Conservation (phyloP, 2,888 invertebrate genomes). For the Auanema freiburgensis region DNA sequence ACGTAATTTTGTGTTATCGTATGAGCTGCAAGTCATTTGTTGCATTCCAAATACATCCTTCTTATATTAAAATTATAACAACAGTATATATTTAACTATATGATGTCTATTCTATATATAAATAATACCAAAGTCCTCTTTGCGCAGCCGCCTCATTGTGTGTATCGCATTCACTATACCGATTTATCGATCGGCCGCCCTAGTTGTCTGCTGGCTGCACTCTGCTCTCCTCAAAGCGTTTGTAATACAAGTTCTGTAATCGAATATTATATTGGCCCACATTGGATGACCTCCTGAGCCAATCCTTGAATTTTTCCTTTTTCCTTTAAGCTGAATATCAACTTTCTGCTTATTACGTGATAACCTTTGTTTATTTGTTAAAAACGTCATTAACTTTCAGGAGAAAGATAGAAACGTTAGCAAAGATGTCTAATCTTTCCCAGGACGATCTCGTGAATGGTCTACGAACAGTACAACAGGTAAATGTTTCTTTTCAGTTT, state of each 20-base stretch:
- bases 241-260: not conserved
- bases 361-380: not conserved
- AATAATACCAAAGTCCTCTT: not conserved
- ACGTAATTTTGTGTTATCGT: no score
- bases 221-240: slow-evolving; percentile 2
- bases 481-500: slow-evolving; percentile 7
- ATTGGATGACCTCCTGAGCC: not conserved
- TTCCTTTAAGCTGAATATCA: not conserved
- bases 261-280: no score
- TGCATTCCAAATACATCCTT: no score
- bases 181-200: slow-evolving; percentile 4
- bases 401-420: slow-evolving; percentile 39
- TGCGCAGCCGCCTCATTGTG: not conserved
- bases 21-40: no score
- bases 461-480: slow-evolving; percentile 30
- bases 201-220: slow-evolving; percentile 1
- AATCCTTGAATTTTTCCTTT: not conserved
- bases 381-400: slow-evolving; percentile 16
- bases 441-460: slow-evolving; percentile 34
- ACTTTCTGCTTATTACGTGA: slow-evolving; percentile 1
- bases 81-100: no score
- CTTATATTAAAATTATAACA: no score
- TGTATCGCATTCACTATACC: slow-evolving; percentile 1
- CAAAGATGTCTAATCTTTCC: slow-evolving; percentile 35
- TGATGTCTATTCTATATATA: no score